Evolutionary conservation across 2,113 vertebrate species (phyloP), one percentile per base, ranked within the genome.

Genomic region (Centrocercus urophasianus): DNA sequence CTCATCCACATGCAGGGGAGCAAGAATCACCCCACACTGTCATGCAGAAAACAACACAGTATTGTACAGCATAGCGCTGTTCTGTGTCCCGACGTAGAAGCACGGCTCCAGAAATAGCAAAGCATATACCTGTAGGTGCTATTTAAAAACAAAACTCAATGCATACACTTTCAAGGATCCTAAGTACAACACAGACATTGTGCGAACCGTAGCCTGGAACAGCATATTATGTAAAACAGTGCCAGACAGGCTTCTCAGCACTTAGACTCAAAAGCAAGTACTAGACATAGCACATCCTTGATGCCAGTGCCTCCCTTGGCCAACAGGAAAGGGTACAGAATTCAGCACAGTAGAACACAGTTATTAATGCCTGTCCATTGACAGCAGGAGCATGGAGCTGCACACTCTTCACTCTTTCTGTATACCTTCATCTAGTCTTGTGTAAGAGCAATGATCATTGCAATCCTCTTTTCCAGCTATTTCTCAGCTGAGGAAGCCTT

Each of bases 101-200:
- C 63, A 4, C 1, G 20, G 78, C 45, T 93, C 94, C 91, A 96
- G 90, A 40, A 94, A 90, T 19, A 90, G 85, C 60, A 78, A 78
- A 61, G 45, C 34, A 28, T 22, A 74, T 86, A 91, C 79, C 93
- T 83, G 47, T 15, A 74, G 87, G 82, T 95, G 94, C 94, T 61
- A 48, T 57, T 91, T 89, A 78, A 88, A 81, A 95, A 94, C 47
- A 88, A 96, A 95, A 64, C 24, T 66, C 86, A 78, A 78, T 65
- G 84, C 34, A 10, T 8, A 50, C 1, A 21, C 79, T 89, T 96
- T 86, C 85, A 77, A 84, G 75, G 54, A 45, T 45, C 72, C 57
- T 80, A n/a, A 91, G 69, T 34, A 93, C 91, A 96, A 95, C 61
- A 81, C 5, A 25, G 19, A 34, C 61, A 97, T 91, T 95, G 87